phyloP scores from a whole-genome alignment of 2,797 vertebrate genomes.

The Varecia variegata region DNA sequence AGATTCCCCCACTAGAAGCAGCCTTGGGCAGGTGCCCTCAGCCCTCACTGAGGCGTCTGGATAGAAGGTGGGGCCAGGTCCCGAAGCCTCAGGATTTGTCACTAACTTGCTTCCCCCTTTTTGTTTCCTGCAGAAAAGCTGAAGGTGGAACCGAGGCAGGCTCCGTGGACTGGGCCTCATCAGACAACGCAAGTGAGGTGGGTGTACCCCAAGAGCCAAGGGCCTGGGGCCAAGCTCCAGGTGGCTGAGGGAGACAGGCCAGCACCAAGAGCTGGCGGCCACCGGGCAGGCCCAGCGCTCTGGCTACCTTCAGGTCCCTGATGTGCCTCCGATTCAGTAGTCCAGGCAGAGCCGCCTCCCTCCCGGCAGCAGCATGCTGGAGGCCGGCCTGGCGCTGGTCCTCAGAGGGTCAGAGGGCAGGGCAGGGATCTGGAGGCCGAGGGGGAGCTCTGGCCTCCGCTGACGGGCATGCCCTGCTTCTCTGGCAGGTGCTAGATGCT shows the following conservation, averaged over 20 bases:
- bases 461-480: accelerated
- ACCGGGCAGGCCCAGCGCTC: accelerated
- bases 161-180: slow-evolving; percentile 90
- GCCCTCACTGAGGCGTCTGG: neutral
- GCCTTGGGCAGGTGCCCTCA: neutral
- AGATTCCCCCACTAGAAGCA: neutral
- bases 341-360: neutral
- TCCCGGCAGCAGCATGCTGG: neutral
- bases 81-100: neutral
- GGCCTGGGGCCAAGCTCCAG: accelerated
- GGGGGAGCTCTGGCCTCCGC: neutral
- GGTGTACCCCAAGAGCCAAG: neutral
- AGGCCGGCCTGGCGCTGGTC: neutral
- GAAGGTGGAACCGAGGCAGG: slow-evolving; percentile 86
- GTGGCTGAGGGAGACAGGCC: neutral
- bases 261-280: neutral
- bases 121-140: slow-evolving; percentile 56
- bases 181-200: slow-evolving; percentile 89
- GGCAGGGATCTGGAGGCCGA: neutral
- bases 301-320: neutral
- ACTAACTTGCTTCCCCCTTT: neutral
- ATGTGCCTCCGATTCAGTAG: neutral
- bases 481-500: slow-evolving; percentile 82
- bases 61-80: neutral
- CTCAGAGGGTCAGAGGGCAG: neutral